These are phyloP conservation scores for Meiosimyza decipiens DNA, from an alignment of 2,888 invertebrate genomes.

Conservation along the genomic window DNA sequence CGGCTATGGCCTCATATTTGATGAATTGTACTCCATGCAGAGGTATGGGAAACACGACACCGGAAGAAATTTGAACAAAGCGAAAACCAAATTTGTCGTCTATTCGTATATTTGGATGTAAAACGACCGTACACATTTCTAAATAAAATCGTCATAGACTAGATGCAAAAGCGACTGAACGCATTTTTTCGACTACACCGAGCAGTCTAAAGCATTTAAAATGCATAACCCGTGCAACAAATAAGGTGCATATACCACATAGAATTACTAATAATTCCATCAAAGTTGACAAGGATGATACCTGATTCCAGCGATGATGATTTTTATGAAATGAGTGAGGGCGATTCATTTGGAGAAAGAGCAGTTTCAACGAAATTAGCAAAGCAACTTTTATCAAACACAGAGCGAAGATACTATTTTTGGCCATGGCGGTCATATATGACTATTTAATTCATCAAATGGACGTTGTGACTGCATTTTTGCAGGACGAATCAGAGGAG, in stretches of 20 bases:
- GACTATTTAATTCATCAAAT: neutral
- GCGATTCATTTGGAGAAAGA: too few species aligned
- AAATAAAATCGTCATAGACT: conserved; percentile 32
- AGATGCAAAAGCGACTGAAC: conserved; percentile 33
- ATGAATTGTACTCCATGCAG: conserved; percentile 35
- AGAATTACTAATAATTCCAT: neutral
- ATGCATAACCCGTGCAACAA: conserved; percentile 7
- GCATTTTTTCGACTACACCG: conserved; percentile 33
- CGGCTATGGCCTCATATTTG: conserved; percentile 44
- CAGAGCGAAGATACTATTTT: too few species aligned
- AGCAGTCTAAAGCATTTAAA: conserved; percentile 25
- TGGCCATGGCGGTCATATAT: too few species aligned
- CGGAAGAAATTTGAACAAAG: conserved; percentile 59
- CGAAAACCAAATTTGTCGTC: conserved; percentile 55
- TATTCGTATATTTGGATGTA: conserved; percentile 60
- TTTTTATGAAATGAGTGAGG: neutral
- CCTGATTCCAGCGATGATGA: neutral
- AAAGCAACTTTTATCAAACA: too few species aligned
- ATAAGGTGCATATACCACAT: neutral
- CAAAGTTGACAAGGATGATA: neutral
- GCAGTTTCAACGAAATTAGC: too few species aligned
- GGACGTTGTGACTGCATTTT: neutral
- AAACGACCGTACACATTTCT: conserved; percentile 41
- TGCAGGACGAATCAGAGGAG: neutral
- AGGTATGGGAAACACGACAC: conserved; percentile 46